Percentiles rank a stretch among this genome's conserved stretches.
These are phyloP conservation scores for Teinopalpus imperialis DNA, from an alignment of 2,888 invertebrate species.

Conservation along the genomic window DNA sequence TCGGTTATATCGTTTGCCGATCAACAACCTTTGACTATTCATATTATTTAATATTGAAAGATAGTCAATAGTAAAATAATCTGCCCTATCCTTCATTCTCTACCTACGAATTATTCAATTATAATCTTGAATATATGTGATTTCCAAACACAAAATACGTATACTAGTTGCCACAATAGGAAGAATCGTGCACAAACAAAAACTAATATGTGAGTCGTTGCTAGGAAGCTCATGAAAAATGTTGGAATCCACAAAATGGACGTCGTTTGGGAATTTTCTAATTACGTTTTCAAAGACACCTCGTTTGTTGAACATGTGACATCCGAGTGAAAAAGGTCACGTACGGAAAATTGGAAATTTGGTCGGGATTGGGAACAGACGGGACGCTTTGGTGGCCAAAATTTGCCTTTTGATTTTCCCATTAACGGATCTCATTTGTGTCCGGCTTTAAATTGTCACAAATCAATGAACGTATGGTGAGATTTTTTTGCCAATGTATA, in stretches of 20 bases:
- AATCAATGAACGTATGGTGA: slow-evolving; percentile 13
- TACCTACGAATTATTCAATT: no score
- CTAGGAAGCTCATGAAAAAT: slow-evolving; percentile 50
- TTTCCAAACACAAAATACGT: no score
- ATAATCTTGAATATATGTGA: no score
- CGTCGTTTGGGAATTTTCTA: slow-evolving; percentile 79
- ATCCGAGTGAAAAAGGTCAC: slow-evolving; percentile 76
- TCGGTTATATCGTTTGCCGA: no score
- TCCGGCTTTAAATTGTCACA: slow-evolving; percentile 29
- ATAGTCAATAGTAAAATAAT: no score
- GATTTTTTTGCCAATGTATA: no score
- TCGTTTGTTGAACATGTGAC: slow-evolving; percentile 78
- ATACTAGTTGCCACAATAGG: slow-evolving; percentile 25
- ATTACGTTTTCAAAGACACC: slow-evolving; percentile 81
- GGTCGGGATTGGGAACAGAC: slow-evolving; percentile 33
- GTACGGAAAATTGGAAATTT: slow-evolving; percentile 73
- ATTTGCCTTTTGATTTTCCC: slow-evolving; percentile 61
- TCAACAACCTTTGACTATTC: no score
- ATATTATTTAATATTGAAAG: no score
- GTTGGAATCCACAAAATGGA: slow-evolving; percentile 51
- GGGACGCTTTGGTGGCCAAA: slow-evolving; percentile 38
- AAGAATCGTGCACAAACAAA: slow-evolving; percentile 46
- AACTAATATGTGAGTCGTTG: slow-evolving; percentile 66
- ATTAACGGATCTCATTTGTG: slow-evolving; percentile 64
- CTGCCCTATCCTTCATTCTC: no score